Conservation (phyloP, 1,140 invertebrate genomes). For the Matsumurasca onukii region DNA sequence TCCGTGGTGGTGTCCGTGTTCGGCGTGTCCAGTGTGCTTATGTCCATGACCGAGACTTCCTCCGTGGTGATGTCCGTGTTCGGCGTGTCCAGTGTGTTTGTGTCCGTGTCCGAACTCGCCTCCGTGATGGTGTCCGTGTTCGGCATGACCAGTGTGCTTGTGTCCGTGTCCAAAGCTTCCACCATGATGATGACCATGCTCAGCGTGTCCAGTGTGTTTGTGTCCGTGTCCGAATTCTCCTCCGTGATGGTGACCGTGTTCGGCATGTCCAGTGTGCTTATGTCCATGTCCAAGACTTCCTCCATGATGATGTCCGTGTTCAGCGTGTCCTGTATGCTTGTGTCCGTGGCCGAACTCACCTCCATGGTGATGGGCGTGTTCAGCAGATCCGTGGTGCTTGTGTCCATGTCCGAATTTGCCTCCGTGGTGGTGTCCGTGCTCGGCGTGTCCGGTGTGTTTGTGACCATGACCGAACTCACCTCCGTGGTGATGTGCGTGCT, state of each 20-base stretch:
- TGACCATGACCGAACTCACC: conserved; percentile 20
- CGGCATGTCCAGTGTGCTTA: conserved; percentile 28
- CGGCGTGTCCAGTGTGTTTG: conserved; percentile 16
- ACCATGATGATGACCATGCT: conserved; percentile 28
- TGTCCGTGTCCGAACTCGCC: conserved; percentile 21
- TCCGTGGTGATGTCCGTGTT: conserved; percentile 9
- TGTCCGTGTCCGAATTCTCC: conserved; percentile 30
- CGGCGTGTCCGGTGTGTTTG: background rate
- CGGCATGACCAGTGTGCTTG: conserved; percentile 28
- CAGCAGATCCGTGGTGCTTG: conserved; percentile 12
- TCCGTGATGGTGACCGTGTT: conserved; percentile 29
- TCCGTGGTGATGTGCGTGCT: conserved; percentile 29
- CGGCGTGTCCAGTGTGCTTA: conserved; percentile 18
- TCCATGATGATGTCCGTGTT: conserved; percentile 22
- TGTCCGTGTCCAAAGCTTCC: conserved; percentile 30
- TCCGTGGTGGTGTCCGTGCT: conserved; percentile 12
- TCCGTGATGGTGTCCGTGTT: conserved; percentile 14
- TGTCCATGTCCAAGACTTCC: conserved; percentile 27
- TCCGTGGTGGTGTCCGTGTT: conserved; percentile 24
- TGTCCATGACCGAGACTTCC: conserved; percentile 21
- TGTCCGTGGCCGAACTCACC: conserved; percentile 30
- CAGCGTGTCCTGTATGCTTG: conserved; percentile 29
- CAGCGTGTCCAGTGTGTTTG: conserved; percentile 30
- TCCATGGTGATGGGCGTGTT: conserved; percentile 24
- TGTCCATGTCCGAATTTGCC: conserved; percentile 21